Conservation (phyloP, 2,888 invertebrate genomes). For the Cantharis lateralis region DNA sequence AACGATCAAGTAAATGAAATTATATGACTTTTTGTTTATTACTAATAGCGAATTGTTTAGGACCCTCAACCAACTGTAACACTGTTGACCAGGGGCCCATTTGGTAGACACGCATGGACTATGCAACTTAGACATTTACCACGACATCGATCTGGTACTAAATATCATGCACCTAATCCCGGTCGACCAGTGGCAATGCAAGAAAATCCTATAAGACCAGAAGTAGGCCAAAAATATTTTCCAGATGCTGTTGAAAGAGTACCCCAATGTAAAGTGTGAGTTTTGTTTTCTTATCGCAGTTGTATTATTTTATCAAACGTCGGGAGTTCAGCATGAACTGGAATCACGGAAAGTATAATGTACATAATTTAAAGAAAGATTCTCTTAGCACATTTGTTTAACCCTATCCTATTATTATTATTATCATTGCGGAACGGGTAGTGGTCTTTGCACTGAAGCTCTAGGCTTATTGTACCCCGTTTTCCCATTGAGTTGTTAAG, state of each 20-base stretch:
- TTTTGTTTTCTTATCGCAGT: conserved; percentile 33
- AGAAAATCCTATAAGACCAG: conserved; percentile 69
- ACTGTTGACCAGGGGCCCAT: conserved; percentile 88
- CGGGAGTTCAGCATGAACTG: no score
- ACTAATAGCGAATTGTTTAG: conserved; percentile 52
- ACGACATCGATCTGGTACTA: conserved; percentile 75
- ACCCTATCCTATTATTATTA: no score
- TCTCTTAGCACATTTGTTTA: no score
- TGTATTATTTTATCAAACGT: no score
- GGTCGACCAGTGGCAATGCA: conserved; percentile 79
- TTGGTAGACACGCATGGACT: conserved; percentile 95
- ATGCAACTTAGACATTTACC: conserved; percentile 87
- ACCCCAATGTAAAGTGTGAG: conserved; percentile 80
- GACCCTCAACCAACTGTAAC: conserved; percentile 93
- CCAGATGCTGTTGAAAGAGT: conserved; percentile 81
- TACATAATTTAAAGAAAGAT: no score
- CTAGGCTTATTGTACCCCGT: no score
- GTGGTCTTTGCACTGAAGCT: no score
- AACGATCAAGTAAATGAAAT: conserved; percentile 55
- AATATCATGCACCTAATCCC: conserved; percentile 65
- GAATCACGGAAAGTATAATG: no score
- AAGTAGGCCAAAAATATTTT: conserved; percentile 75
- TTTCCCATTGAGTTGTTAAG: no score
- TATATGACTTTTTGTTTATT: not conserved
- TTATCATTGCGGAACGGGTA: no score